These are phyloP conservation scores for Candoia aspera DNA, from an alignment of 2,113 vertebrate genomes.

Conservation along the genomic window DNA sequence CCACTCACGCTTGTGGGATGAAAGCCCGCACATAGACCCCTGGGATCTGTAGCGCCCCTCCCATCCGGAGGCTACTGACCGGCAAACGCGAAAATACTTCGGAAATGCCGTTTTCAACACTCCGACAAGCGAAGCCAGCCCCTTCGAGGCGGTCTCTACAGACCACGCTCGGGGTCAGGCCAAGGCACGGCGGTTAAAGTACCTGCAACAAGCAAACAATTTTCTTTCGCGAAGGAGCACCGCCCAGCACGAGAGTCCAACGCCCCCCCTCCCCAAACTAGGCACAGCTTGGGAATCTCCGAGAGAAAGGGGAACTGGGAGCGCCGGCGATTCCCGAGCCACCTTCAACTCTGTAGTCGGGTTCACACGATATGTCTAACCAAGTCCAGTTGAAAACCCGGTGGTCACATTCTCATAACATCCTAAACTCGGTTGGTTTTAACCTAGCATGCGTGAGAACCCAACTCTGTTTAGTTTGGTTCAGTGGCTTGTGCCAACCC, in stretches of 20 bases:
- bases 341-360: background rate
- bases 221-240: background rate
- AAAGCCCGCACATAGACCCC: background rate
- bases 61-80: background rate
- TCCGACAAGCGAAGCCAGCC: background rate
- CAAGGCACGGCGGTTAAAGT: background rate
- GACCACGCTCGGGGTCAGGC: background rate
- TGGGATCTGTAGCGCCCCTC: background rate
- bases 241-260: background rate
- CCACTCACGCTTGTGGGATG: background rate
- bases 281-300: background rate
- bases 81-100: background rate
- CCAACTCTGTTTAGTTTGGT: background rate
- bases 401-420: background rate
- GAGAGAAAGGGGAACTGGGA: background rate
- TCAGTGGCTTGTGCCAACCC: background rate
- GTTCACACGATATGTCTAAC: background rate
- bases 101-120: background rate
- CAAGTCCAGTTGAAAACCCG: background rate
- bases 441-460: background rate
- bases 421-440: background rate
- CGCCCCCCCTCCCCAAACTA: background rate
- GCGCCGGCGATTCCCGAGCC: background rate
- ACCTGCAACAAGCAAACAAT: background rate
- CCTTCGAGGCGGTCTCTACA: background rate